These are phyloP conservation scores for Dipodomys spectabilis DNA, from an alignment of 2,113 vertebrate species.

Conservation along the genomic window DNA sequence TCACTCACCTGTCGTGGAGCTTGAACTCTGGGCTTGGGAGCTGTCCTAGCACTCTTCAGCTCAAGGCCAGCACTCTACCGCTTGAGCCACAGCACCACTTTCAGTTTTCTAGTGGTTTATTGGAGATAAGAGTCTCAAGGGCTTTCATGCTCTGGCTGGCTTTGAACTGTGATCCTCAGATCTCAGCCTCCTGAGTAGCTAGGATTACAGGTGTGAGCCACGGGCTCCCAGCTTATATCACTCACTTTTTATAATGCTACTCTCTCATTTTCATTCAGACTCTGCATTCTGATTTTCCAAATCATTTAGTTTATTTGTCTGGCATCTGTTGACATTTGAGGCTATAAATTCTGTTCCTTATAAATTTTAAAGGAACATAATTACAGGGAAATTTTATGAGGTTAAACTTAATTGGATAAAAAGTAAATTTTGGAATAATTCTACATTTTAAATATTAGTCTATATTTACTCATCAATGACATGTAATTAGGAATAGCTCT, in stretches of 20 bases:
- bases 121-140: too few species aligned
- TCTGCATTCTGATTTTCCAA: background rate
- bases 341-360: background rate
- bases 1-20: background rate
- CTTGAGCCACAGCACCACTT: too few species aligned
- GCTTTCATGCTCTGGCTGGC: too few species aligned
- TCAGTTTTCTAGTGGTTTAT: too few species aligned
- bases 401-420: background rate
- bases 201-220: too few species aligned
- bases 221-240: too few species aligned
- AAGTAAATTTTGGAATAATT: background rate
- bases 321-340: background rate
- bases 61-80: too few species aligned
- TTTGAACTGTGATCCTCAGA: too few species aligned
- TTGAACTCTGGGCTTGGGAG: too few species aligned
- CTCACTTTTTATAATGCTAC: background rate
- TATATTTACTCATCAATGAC: background rate
- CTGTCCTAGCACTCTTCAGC: too few species aligned
- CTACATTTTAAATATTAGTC: background rate
- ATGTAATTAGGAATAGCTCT: background rate
- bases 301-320: background rate
- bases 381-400: background rate
- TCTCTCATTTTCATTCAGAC: background rate
- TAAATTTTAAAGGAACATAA: background rate
- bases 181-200: too few species aligned